A percentile compares a stretch with the other conserved stretches of the same genome.
phyloP scores from a whole-genome alignment of 2,113 vertebrate species.

The Notarius quadriscutis region DNA sequence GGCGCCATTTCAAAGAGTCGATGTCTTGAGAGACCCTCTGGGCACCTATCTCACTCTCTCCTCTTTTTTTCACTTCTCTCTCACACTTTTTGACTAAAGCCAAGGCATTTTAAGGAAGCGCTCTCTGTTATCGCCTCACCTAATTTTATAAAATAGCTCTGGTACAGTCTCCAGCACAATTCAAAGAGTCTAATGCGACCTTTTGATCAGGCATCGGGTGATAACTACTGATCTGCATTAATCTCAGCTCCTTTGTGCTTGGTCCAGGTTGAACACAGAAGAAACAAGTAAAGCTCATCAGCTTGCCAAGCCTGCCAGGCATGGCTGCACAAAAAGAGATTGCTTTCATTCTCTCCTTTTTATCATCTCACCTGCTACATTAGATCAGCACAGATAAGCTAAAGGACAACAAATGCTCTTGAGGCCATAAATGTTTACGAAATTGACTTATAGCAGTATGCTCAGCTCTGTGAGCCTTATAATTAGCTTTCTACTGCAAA shows the following conservation, averaged over 20 bases:
- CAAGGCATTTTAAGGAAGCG: conserved; percentile 60
- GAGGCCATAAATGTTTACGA: not conserved
- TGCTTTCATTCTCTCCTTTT: conserved; percentile 18
- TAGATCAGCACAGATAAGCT: conserved; percentile 48
- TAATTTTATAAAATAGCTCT: conserved; percentile 57
- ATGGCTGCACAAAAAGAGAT: conserved; percentile 21
- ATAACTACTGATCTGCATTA: conserved; percentile 70
- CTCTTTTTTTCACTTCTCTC: not conserved
- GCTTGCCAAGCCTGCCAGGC: conserved; percentile 19
- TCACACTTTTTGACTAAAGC: conserved; percentile 55
- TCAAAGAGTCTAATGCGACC: conserved; percentile 62
- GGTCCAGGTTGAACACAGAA: not conserved
- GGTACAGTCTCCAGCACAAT: conserved; percentile 59
- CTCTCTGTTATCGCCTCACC: conserved; percentile 32
- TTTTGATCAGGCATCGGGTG: conserved; percentile 72
- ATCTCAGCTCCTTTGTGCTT: conserved; percentile 53
- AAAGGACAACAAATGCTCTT: conserved; percentile 41
- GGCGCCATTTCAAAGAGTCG: conserved; percentile 67
- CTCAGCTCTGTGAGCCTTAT: not conserved
- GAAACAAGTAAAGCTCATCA: conserved; percentile 34
- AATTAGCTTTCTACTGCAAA: conserved; percentile 20
- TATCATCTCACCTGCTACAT: conserved; percentile 24
- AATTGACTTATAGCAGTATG: not conserved
- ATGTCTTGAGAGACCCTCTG: conserved; percentile 61
- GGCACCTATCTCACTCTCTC: conserved; percentile 26